These are phyloP conservation scores for Ifrita kowaldi DNA, from an alignment of 2,113 vertebrate genomes.

Conservation along the genomic window DNA sequence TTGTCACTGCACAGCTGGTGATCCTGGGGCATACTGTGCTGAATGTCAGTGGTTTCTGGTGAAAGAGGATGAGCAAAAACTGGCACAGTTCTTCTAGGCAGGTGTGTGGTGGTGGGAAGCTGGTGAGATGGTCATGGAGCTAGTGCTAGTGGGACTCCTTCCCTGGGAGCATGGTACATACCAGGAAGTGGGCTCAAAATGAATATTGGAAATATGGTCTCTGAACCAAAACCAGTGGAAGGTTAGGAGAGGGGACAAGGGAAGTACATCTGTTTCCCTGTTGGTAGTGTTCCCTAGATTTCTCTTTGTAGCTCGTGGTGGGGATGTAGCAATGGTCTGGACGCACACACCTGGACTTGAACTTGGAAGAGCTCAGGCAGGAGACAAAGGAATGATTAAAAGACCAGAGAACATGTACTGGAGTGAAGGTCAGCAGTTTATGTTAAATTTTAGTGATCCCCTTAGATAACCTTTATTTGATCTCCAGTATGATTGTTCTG, in stretches of 20 bases:
- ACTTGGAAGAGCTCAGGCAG: background rate
- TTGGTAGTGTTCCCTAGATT: background rate
- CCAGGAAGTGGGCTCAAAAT: background rate
- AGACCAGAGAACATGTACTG: background rate
- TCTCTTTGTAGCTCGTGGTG: background rate
- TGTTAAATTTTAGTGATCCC: background rate
- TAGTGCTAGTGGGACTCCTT: background rate
- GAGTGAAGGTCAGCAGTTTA: background rate
- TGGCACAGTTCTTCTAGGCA: background rate
- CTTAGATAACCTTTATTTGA: background rate
- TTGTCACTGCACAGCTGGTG: background rate
- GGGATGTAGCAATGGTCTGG: background rate
- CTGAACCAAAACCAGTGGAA: background rate
- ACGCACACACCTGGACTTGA: background rate
- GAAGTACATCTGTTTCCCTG: background rate
- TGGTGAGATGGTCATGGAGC: background rate
- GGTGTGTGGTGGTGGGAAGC: background rate
- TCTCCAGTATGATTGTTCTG: background rate
- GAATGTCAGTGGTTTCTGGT: background rate
- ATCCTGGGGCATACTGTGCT: accelerated
- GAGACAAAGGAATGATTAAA: background rate
- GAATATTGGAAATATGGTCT: accelerated
- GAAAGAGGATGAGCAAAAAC: background rate
- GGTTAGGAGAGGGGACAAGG: background rate
- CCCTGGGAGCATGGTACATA: accelerated